Evolutionary conservation across 2,113 vertebrate species (phyloP).

Genomic region (Arvicanthis niloticus): DNA sequence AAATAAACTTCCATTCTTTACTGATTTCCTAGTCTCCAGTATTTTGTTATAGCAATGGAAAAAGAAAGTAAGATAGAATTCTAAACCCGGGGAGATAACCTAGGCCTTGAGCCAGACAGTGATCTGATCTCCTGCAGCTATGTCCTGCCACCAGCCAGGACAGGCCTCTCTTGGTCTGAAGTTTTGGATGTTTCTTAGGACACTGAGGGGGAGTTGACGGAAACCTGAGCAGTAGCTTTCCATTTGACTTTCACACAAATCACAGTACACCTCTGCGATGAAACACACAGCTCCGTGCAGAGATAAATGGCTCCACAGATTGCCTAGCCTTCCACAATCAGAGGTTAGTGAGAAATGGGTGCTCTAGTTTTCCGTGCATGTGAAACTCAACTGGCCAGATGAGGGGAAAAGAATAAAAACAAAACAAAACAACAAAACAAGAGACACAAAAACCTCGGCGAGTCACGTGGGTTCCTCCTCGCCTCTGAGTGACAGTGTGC

Average conservation of each 20-base stretch:
- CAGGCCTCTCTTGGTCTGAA: background rate
- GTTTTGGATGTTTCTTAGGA: background rate
- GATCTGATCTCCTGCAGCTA: background rate
- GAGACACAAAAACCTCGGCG: background rate
- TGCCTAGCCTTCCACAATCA: background rate
- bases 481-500: background rate
- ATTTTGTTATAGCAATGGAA: background rate
- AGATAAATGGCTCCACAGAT: background rate
- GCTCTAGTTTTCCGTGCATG: background rate
- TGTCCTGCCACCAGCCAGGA: background rate
- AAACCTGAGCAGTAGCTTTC: background rate
- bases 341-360: background rate
- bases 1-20: background rate
- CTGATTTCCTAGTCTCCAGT: too few relatives aligned
- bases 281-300: background rate
- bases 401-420: background rate
- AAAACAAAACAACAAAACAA: background rate
- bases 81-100: background rate
- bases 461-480: background rate
- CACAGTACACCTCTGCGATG: fast-evolving
- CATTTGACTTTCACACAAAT: conserved; percentile 5
- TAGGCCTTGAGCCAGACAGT: background rate
- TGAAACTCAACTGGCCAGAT: background rate
- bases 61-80: background rate
- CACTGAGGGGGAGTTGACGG: background rate